Base-by-base conservation (phyloP, 2,113 vertebrate species). In the Bujurquina vittata region DNA sequence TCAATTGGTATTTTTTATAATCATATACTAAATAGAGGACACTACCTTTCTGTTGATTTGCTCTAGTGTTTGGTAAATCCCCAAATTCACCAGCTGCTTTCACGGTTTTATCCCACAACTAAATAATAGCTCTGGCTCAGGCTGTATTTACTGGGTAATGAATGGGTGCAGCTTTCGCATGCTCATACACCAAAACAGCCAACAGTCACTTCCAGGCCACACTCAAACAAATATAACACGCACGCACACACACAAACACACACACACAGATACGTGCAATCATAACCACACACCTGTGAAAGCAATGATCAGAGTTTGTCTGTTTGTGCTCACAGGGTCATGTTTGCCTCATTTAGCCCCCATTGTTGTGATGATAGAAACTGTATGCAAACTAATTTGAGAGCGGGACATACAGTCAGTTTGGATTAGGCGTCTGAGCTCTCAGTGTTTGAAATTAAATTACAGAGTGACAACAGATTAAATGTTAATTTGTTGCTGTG, bases 131-230 rank as follows among this genome's bases (percentile, higher is more conserved):
- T 90, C 81, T 89, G 89, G 87, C 88, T 87, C 85, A 59, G 83
- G 83, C 81, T 91, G 89, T 91, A 89, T 91, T 91, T 91, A 88
- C 89, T 82, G 84, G 83, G 81, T 85, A 92, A 93, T 92, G 86
- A 92, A 90, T 40, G 89, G 81, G 77, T 80, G 43, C 77, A 75
- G 81, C 86, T 77, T 81, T 87, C 2, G 4, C 89, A 80, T 57
- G 55, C 81, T 84, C 82, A 78, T 79, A 63, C 81, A 88, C 31
- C 75, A 63, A 77, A 88, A 81, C 81, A 84, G 69, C 33, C 75
- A 15, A 18, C 29, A 73, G 79, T 85, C 82, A 77, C 79, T 83
- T 76, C 31, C 60, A 80, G 83, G 78, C 73, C 81, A 57, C 18
- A 58, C 63, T 77, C 54, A 84, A 81, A 82, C 81, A 81, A 81